Conservation (phyloP, 2,113 vertebrate species). For the Indicator indicator region DNA sequence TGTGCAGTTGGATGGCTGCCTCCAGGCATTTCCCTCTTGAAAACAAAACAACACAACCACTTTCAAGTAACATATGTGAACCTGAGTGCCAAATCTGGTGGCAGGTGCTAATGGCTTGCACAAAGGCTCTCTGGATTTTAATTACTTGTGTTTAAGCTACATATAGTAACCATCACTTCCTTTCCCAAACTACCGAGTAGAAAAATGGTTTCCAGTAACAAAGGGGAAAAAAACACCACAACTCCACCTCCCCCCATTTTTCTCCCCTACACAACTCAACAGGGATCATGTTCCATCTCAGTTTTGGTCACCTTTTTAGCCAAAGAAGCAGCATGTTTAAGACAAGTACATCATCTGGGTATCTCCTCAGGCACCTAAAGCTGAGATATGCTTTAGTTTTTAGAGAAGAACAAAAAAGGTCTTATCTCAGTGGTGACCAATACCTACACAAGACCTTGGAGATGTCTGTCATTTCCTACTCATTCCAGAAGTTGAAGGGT, state of each 20-base stretch:
- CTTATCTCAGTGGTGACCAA: not conserved
- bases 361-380: not conserved
- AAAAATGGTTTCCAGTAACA: not conserved
- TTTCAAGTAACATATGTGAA: constrained; percentile 6
- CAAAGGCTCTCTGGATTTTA: constrained; percentile 27
- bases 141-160: not conserved
- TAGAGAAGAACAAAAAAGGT: not conserved
- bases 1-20: not conserved
- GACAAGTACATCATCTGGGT: not conserved
- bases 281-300: not conserved
- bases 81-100: not conserved
- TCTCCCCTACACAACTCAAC: not conserved
- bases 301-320: not conserved
- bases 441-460: not conserved
- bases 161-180: not conserved
- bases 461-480: not conserved
- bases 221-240: not conserved
- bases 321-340: accelerated
- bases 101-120: constrained; percentile 53
- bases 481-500: not conserved
- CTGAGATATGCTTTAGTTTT: not conserved
- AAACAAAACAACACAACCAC: not conserved
- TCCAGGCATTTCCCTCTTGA: not conserved
- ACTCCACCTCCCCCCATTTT: too few species aligned
- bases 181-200: not conserved